Conservation (phyloP, 1,140 invertebrate genomes). For the Musca vetustissima region DNA sequence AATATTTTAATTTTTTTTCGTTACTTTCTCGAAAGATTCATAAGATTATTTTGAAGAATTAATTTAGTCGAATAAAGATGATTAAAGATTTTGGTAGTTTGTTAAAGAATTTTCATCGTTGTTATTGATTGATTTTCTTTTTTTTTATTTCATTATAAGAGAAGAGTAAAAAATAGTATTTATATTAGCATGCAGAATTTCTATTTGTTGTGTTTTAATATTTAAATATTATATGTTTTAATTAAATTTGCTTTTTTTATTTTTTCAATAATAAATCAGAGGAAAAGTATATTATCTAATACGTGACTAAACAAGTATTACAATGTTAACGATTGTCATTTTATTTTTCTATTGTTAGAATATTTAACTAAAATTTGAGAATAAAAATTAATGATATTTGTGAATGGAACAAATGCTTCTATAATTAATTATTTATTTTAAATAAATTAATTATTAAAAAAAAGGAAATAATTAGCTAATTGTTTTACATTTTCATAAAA, state of each 20-base stretch:
- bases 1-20: slow-evolving; percentile 2
- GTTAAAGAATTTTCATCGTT: slow-evolving; percentile 1
- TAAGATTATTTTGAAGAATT: slow-evolving; percentile 13
- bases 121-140: background rate
- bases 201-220: too few relatives aligned
- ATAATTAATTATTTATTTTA: too few relatives aligned
- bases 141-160: background rate
- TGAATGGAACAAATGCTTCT: too few relatives aligned
- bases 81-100: background rate
- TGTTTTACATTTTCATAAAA: too few relatives aligned
- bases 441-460: too few relatives aligned
- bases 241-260: background rate
- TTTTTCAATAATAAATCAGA: too few relatives aligned
- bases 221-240: background rate
- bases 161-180: background rate
- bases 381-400: too few relatives aligned
- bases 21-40: background rate
- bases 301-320: too few relatives aligned
- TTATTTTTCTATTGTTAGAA: background rate
- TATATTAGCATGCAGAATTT: background rate
- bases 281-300: too few relatives aligned
- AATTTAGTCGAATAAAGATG: slow-evolving; percentile 10
- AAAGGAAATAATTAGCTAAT: too few relatives aligned
- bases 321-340: slow-evolving; percentile 9
- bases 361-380: background rate